Percentiles rank a stretch among this genome's conserved stretches.
phyloP scores from a whole-genome alignment of 2,888 invertebrate species.

The Caenorhabditis afra region DNA sequence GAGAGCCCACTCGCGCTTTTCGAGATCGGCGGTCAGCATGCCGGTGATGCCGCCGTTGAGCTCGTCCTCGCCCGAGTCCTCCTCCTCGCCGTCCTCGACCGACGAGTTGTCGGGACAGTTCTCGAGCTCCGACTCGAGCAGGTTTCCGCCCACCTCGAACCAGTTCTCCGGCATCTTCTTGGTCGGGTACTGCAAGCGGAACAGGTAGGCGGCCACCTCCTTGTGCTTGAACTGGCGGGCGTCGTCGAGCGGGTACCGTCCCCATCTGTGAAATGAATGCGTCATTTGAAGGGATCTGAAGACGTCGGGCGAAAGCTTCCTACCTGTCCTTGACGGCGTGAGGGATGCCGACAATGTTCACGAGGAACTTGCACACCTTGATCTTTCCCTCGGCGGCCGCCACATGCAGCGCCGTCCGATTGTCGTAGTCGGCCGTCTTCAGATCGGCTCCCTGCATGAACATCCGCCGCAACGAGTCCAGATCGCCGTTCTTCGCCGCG shows the following conservation, averaged over 20 bases:
- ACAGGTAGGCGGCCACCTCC: constrained; percentile 51
- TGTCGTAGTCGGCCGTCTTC: constrained; percentile 94
- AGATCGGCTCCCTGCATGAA: constrained; percentile 90
- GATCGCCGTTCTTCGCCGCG: constrained; percentile 86
- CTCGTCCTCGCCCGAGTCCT: constrained; percentile 52
- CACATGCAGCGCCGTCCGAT: constrained; percentile 94
- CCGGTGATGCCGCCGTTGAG: constrained; percentile 45
- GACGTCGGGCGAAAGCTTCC: not conserved
- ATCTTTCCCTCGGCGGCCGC: constrained; percentile 90
- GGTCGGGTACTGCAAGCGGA: constrained; percentile 51
- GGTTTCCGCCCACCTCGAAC: constrained; percentile 52
- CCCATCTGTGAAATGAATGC: constrained; percentile 72
- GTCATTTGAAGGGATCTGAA: too few relatives aligned
- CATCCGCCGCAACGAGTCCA: constrained; percentile 61
- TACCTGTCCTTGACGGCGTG: constrained; percentile 69
- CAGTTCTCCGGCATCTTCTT: constrained; percentile 56
- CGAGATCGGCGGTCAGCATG: constrained; percentile 58
- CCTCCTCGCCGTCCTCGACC: constrained; percentile 39
- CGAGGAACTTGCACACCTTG: constrained; percentile 56
- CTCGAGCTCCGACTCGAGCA: constrained; percentile 52
- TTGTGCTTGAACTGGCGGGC: constrained; percentile 70
- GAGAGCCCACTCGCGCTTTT: constrained; percentile 59
- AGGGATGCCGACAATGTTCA: constrained; percentile 51
- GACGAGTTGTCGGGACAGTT: constrained; percentile 35
- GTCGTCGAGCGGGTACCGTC: constrained; percentile 76